Evolutionary conservation across 2,797 vertebrate genomes (phyloP), one percentile per base, ranked within the genome.

Genomic region (Xerus rutilus): DNA sequence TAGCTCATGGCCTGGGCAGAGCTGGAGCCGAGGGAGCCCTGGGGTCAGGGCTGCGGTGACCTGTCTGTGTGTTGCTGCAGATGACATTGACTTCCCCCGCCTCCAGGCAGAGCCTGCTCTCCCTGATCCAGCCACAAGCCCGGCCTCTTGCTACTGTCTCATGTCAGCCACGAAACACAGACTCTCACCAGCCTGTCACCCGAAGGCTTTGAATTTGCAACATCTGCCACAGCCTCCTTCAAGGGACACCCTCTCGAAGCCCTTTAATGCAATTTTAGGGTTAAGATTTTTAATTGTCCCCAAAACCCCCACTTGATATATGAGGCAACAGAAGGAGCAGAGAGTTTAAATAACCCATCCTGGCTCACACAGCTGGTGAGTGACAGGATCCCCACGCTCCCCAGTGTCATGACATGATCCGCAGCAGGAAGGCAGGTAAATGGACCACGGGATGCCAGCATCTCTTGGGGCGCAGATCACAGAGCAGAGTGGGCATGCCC

Each of bases 131-230:
- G 5, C 54, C 11, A 0, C 14, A 79, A 64, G 18, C 32, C 70
- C n/a, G 6, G 7, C 54, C 11, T 0, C 14, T 43, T 47, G 15
- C n/a, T 49, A 0, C 0, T 39, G 7, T 21, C 54, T 70, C 52
- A n/a, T 21, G 39, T 0, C 32, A 25, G 18, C 30, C 39, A 0
- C 1, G 1, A 47, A 47, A 15, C 28, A 0, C 30, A 0, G 3
- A 39, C 7, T 49, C n/a, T 35, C 10, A 5, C 35, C 3, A 2
- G 4, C 25, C 21, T n/a, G 25, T 13, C 65, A 8, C 77, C 65
- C 1, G 21, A 45, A 21, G 32, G 8, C 49, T 59, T 45, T 69
- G 32, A 9, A 15, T 23, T 17, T 4, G 2, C 4, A 39, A 4
- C 32, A 5, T 30, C 23, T 17, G 10, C 7, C 49, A 39, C 35